Base-by-base conservation (phyloP, 2,113 vertebrate species). In the Oncorhynchus kisutch region DNA sequence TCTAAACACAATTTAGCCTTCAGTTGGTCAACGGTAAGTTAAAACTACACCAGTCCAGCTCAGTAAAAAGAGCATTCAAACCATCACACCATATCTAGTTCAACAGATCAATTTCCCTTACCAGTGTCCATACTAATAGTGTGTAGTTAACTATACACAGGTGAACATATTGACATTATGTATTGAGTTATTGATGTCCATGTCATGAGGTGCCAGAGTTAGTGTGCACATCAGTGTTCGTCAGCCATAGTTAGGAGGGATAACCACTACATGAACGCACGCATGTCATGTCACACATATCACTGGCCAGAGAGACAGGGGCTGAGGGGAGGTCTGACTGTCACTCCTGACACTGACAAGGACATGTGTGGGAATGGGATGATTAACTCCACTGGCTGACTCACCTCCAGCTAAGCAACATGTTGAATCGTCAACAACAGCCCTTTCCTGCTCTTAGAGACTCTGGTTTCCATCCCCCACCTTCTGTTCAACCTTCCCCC, bases 1-100 rank as follows among this genome's bases (percentile, higher is more conserved):
- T 73, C n/a, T 59, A 73, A 65, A 73, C 72, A 73, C 31, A 13
- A 45, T n/a, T 60, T 73, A 64, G n/a, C n/a, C 59, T 62, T 39
- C n/a, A 16, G 31, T 64, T 14, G 39, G 59, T 24, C 20, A 45
- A 7, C 12, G 24, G 20, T 8, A 73, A 62, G 59, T 48, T 65
- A 18, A 65, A 64, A 39, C 45, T 64, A 45, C 9, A 60, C 54
- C 71, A 9, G 54, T 31, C 25, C 57, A 45, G 27, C 54, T 72
- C 18, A 11, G 20, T 45, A 25, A 5, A 5, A 49, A n/a, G 16
- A 24, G 60, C 20, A 20, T 22, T 64, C 3, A 8, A 39, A 39
- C 9, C 60, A 64, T 24, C 60, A 22, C 22, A 64, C 60, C 9
- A 22, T 18, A 70, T 24, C 13, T 8, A 68, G 14, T 18, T 20